A percentile compares a stretch with the other conserved stretches of the same genome.
Conservation (phyloP, 2,888 invertebrate species). For the Lepas anatifera region DNA sequence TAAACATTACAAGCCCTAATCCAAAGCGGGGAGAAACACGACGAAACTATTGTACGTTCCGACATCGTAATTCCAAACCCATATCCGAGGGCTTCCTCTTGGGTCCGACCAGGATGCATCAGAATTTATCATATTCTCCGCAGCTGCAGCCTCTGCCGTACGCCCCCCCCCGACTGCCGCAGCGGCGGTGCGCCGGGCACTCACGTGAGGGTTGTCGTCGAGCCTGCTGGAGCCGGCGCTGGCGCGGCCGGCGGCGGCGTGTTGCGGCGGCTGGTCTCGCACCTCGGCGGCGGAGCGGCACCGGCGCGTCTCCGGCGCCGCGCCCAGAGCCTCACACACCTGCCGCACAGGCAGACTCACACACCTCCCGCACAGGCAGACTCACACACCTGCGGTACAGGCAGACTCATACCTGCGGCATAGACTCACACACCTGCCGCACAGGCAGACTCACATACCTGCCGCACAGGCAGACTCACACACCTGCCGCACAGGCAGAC, state of each 20-base stretch:
- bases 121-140: not conserved
- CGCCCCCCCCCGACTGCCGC: not conserved
- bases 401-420: no score
- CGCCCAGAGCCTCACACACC: not conserved
- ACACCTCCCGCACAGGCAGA: no score
- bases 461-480: no score
- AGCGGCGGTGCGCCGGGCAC: not conserved
- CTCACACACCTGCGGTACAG: no score
- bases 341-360: not conserved
- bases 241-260: not conserved
- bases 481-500: no score
- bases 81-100: no score
- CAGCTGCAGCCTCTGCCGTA: not conserved
- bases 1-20: no score
- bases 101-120: no score
- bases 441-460: no score
- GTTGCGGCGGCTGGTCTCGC: not conserved
- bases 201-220: not conserved
- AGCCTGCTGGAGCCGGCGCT: not conserved
- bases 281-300: conserved; percentile 4
- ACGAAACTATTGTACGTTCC: not conserved
- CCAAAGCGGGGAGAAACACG: no score
- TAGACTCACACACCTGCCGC: no score
- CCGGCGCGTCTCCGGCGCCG: not conserved
- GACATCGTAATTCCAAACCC: no score